Evolutionary conservation across 2,888 invertebrate genomes (phyloP).

Genomic region (Sepiola atlantica): DNA sequence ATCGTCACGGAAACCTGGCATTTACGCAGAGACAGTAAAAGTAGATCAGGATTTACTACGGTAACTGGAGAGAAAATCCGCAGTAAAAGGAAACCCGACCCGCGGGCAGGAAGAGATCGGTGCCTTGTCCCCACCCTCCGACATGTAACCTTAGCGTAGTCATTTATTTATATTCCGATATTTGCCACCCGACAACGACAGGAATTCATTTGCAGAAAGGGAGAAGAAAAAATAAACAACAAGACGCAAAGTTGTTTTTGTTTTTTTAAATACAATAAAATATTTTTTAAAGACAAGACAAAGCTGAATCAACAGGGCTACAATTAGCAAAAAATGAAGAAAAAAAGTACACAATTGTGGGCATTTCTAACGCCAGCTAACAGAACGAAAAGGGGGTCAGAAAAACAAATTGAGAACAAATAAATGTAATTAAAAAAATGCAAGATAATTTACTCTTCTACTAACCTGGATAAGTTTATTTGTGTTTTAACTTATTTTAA

Average conservation of each 20-base stretch:
- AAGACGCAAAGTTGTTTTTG: background rate
- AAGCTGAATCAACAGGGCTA: too few relatives aligned
- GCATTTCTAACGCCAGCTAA: too few relatives aligned
- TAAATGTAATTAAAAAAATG: too few relatives aligned
- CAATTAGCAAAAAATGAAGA: too few relatives aligned
- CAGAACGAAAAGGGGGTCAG: too few relatives aligned
- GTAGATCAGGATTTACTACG: constrained; percentile 6
- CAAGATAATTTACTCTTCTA: too few relatives aligned
- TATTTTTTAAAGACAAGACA: too few relatives aligned
- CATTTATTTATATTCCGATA: background rate
- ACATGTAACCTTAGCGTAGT: background rate
- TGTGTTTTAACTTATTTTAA: too few relatives aligned
- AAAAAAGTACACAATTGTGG: too few relatives aligned
- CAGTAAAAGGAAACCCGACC: background rate
- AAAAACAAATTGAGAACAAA: too few relatives aligned
- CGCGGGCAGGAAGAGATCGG: background rate
- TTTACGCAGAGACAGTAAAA: constrained; percentile 32
- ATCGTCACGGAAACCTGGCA: constrained; percentile 10
- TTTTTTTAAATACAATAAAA: too few relatives aligned
- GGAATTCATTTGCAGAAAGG: background rate
- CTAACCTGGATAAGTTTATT: too few relatives aligned
- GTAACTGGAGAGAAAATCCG: background rate
- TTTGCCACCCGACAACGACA: background rate
- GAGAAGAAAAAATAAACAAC: background rate
- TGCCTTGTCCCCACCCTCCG: background rate